Conservation (phyloP, 2,113 vertebrate species). For the Marcusenius ussheri region DNA sequence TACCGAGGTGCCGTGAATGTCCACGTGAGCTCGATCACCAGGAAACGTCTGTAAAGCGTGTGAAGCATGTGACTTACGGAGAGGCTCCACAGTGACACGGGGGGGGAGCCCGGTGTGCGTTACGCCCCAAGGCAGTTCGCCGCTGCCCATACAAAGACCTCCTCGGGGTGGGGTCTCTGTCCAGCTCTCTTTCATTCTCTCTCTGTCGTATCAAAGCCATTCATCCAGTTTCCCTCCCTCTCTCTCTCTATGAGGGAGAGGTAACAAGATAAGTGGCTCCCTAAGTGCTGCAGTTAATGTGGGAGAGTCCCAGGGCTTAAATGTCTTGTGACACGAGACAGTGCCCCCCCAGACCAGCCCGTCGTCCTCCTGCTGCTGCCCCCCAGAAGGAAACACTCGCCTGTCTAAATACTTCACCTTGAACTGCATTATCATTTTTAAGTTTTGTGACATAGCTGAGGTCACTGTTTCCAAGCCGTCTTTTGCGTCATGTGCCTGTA, state of each 20-base stretch:
- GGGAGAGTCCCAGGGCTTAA: constrained; percentile 19
- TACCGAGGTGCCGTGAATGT: not conserved
- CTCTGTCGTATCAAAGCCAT: not conserved
- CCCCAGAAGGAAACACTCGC: not conserved
- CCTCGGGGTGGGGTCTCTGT: not conserved
- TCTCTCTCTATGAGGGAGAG: not conserved
- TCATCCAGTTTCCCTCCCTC: not conserved
- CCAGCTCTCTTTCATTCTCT: not conserved
- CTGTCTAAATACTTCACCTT: not conserved
- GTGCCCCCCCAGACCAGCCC: not conserved
- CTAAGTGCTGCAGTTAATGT: constrained; percentile 27
- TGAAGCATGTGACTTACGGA: not conserved
- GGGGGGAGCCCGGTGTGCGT: not conserved
- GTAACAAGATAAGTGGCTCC: constrained; percentile 26
- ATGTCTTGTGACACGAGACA: not conserved
- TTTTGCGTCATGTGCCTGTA: not conserved
- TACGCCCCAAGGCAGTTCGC: not conserved
- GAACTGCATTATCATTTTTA: not conserved
- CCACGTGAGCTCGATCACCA: not conserved
- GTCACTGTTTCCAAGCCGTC: not conserved
- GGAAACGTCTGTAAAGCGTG: not conserved
- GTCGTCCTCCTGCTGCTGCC: not conserved
- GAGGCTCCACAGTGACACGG: not conserved
- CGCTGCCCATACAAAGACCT: not conserved
- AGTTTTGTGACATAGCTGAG: not conserved